Evolutionary conservation across 2,113 vertebrate genomes (phyloP).

Genomic region (Rhabdomys dilectus): DNA sequence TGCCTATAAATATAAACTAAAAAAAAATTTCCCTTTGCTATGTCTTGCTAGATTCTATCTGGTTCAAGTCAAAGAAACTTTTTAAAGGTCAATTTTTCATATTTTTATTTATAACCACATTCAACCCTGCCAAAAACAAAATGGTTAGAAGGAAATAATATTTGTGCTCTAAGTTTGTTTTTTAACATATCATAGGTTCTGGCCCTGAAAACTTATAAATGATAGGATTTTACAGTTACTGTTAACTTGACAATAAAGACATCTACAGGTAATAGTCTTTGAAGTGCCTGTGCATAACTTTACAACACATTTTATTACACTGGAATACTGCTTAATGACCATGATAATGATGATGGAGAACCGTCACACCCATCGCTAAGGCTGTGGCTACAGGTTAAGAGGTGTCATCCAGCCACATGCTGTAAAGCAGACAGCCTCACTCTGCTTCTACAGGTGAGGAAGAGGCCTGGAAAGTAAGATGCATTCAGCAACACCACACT

Average conservation of each 20-base stretch:
- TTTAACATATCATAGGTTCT: neutral
- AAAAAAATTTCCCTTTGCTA: neutral
- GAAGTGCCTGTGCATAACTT: neutral
- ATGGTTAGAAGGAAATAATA: neutral
- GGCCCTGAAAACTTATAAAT: neutral
- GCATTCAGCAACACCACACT: neutral
- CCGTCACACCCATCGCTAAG: neutral
- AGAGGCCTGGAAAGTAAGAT: neutral
- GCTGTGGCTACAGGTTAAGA: neutral
- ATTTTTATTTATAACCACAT: constrained; percentile 19
- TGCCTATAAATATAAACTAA: neutral
- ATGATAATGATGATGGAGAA: neutral
- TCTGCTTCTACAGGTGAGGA: neutral
- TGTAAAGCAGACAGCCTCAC: neutral
- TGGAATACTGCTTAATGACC: constrained; percentile 9
- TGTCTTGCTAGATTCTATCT: constrained; percentile 9
- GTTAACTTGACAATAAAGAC: constrained; percentile 7
- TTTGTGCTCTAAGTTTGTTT: neutral
- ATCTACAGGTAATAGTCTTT: neutral
- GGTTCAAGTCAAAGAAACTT: constrained; percentile 34
- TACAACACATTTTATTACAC: neutral
- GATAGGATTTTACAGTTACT: constrained; percentile 21
- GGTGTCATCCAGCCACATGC: neutral
- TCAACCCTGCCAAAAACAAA: neutral
- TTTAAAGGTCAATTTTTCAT: neutral